A percentile compares a stretch with the other conserved stretches of the same genome.
phyloP scores from a whole-genome alignment of 2,888 invertebrate genomes.

The Globia sparganii region DNA sequence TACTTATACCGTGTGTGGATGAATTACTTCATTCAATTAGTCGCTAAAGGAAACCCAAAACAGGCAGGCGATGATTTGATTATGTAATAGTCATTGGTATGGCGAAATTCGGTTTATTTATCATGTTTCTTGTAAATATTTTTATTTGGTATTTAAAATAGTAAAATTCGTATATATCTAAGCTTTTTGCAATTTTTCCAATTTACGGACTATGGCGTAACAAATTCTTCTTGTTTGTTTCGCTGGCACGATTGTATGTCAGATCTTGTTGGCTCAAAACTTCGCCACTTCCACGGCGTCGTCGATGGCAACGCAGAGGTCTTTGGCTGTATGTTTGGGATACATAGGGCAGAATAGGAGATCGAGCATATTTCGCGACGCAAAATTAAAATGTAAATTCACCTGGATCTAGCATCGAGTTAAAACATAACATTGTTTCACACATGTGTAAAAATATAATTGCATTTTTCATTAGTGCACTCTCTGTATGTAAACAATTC shows the following conservation, averaged over 20 bases:
- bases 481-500: neutral
- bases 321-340: too few relatives aligned
- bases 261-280: too few relatives aligned
- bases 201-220: neutral
- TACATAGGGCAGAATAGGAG: too few relatives aligned
- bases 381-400: neutral
- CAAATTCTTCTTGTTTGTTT: rapidly evolving
- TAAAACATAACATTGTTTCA: too few relatives aligned
- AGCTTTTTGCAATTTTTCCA: neutral
- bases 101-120: neutral
- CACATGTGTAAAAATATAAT: neutral
- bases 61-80: neutral
- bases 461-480: too few relatives aligned
- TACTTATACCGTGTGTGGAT: neutral
- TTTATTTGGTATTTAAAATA: neutral
- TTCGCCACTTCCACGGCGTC: too few relatives aligned
- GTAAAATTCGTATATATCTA: neutral
- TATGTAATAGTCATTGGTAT: neutral
- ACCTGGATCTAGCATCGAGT: neutral
- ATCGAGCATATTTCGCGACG: too few relatives aligned
- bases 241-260: too few relatives aligned
- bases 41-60: neutral
- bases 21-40: constrained; percentile 9
- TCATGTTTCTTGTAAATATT: neutral
- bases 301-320: too few relatives aligned